A percentile compares a stretch with the other conserved stretches of the same genome.
Conservation (phyloP, 2,797 vertebrate genomes). For the Manis crassicaudata region DNA sequence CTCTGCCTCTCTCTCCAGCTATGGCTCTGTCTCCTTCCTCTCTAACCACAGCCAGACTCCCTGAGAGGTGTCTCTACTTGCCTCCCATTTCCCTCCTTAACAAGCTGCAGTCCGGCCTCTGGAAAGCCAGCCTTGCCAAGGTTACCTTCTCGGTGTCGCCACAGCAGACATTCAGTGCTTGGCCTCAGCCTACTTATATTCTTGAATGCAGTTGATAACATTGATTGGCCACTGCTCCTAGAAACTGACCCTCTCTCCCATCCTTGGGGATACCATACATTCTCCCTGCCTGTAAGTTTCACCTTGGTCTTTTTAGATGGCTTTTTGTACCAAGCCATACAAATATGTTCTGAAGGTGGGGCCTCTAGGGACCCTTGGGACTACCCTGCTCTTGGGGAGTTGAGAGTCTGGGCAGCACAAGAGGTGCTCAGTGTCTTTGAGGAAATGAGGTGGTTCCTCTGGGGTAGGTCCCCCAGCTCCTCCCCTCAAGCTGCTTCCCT, state of each 20-base stretch:
- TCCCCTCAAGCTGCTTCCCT: not conserved
- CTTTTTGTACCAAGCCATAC: not conserved
- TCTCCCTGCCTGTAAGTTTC: not conserved
- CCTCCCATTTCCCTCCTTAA: constrained; percentile 46
- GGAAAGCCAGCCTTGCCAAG: constrained; percentile 40
- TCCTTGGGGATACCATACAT: not conserved
- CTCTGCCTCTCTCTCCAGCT: not conserved
- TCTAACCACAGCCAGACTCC: constrained; percentile 52
- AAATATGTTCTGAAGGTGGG: not conserved
- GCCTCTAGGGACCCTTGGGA: not conserved
- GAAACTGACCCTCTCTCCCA: not conserved
- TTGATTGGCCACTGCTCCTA: not conserved
- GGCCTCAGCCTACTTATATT: not conserved
- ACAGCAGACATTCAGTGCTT: not conserved
- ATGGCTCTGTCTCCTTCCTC: constrained; percentile 37
- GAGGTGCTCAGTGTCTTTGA: not conserved
- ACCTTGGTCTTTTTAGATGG: not conserved
- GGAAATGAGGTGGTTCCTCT: not conserved
- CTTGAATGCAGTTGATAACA: not conserved
- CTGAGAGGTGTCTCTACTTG: constrained; percentile 25
- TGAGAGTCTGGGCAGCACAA: not conserved
- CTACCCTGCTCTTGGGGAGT: not conserved
- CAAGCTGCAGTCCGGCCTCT: constrained; percentile 25
- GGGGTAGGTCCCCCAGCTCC: not conserved
- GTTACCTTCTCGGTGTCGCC: not conserved